phyloP scores from a whole-genome alignment of 1,140 invertebrate genomes.

The Pseudomyrmex flavicornis region DNA sequence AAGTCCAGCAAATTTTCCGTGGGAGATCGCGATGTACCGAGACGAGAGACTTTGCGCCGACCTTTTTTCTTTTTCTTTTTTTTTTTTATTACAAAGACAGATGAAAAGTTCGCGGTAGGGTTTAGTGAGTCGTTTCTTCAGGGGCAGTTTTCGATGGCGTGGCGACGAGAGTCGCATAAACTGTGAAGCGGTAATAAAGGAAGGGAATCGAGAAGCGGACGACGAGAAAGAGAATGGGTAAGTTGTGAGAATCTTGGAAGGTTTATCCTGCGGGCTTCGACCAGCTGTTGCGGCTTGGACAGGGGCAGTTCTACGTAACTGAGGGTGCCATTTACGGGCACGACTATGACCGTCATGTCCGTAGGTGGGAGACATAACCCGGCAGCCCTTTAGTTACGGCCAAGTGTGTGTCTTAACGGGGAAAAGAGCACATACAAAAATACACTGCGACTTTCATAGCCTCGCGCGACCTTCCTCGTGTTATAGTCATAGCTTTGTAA shows the following conservation, averaged over 20 bases:
- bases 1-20: slow-evolving; percentile 19
- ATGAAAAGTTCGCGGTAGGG: slow-evolving; percentile 39
- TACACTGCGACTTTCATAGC: slow-evolving; percentile 41
- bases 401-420: slow-evolving; percentile 18
- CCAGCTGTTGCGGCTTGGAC: slow-evolving; percentile 64
- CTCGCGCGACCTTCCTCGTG: slow-evolving; percentile 23
- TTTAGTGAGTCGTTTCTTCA: slow-evolving; percentile 47
- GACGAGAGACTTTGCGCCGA: background rate
- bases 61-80: slow-evolving; percentile 10
- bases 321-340: slow-evolving; percentile 53
- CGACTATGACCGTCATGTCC: slow-evolving; percentile 30
- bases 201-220: slow-evolving; percentile 12
- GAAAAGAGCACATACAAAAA: slow-evolving; percentile 8
- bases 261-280: slow-evolving; percentile 65
- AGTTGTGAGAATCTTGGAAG: slow-evolving; percentile 62
- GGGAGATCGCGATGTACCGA: slow-evolving; percentile 14
- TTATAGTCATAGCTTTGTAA: slow-evolving; percentile 46
- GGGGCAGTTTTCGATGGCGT: slow-evolving; percentile 15
- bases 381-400: slow-evolving; percentile 23
- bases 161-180: slow-evolving; percentile 39
- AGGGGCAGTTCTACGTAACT: slow-evolving; percentile 50
- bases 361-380: slow-evolving; percentile 1
- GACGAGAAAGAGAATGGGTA: slow-evolving; percentile 42
- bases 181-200: slow-evolving; percentile 63
- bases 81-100: slow-evolving; percentile 47